A percentile compares a stretch with the other conserved stretches of the same genome.
Evolutionary conservation across 2,113 vertebrate species (phyloP).

Genomic region (Calidris pygmaea): DNA sequence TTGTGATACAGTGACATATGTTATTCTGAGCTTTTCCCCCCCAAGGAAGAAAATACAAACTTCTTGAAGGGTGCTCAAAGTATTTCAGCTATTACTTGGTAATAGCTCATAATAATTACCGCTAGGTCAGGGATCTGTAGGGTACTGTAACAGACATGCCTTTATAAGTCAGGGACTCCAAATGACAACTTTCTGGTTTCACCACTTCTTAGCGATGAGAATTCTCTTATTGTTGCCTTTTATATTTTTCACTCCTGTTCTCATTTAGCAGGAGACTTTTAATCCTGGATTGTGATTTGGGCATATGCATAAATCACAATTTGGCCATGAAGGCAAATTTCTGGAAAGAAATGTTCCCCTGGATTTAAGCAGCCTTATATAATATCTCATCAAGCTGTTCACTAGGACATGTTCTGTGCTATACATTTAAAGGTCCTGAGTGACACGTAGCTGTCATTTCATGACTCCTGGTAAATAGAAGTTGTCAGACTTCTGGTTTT

Average conservation of each 20-base stretch:
- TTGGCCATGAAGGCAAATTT: background rate
- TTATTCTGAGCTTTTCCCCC: background rate
- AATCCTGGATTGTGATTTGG: background rate
- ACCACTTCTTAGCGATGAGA: background rate
- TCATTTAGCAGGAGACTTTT: background rate
- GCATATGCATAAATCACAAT: background rate
- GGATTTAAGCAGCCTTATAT: background rate
- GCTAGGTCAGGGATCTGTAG: background rate
- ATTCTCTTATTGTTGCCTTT: background rate
- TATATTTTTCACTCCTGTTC: background rate
- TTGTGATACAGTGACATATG: background rate
- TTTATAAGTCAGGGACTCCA: background rate
- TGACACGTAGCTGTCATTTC: background rate
- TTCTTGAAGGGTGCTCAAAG: background rate
- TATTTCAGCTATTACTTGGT: background rate
- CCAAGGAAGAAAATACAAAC: background rate
- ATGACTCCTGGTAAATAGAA: background rate
- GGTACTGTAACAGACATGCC: background rate
- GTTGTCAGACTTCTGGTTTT: background rate
- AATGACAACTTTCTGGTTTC: background rate
- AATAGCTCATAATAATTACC: background rate
- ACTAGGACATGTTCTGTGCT: background rate
- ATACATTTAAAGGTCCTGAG: background rate
- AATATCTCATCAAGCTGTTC: background rate
- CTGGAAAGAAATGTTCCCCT: background rate